A percentile compares a stretch with the other conserved stretches of the same genome.
These are phyloP conservation scores for Enteromius anoplus DNA, from an alignment of 2,797 vertebrate species.

Conservation along the genomic window DNA sequence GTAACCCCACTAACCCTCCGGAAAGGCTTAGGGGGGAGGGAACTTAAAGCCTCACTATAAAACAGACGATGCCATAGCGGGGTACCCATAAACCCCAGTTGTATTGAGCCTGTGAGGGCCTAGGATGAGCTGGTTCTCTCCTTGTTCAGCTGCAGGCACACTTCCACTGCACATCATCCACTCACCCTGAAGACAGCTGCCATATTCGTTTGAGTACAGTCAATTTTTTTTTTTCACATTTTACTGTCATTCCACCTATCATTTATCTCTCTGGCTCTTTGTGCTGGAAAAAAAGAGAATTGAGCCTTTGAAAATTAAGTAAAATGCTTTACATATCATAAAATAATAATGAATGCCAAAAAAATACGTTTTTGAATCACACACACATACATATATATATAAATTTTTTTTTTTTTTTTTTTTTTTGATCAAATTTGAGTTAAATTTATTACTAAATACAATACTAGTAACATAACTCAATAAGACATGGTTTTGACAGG, in stretches of 20 bases:
- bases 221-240: constrained; percentile 39
- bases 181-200: constrained; percentile 53
- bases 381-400: too few relatives aligned
- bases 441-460: background rate
- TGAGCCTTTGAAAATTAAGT: background rate
- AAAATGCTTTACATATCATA: background rate
- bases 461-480: background rate
- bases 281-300: constrained; percentile 45
- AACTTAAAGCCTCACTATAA: constrained; percentile 41
- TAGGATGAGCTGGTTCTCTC: constrained; percentile 43
- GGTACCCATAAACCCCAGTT: constrained; percentile 44
- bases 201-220: constrained; percentile 60
- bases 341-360: background rate
- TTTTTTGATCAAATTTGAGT: too few relatives aligned
- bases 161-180: constrained; percentile 48
- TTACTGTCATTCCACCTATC: background rate
- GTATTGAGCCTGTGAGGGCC: constrained; percentile 15
- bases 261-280: background rate
- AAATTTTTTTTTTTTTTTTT: background rate
- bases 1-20: constrained; percentile 66
- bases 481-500: background rate
- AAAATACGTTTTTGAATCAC: background rate
- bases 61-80: constrained; percentile 60
- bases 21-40: constrained; percentile 16
- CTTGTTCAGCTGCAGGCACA: constrained; percentile 41